phyloP scores from a whole-genome alignment of 2,888 invertebrate genomes.

The Scelioninae gen. 2 region DNA sequence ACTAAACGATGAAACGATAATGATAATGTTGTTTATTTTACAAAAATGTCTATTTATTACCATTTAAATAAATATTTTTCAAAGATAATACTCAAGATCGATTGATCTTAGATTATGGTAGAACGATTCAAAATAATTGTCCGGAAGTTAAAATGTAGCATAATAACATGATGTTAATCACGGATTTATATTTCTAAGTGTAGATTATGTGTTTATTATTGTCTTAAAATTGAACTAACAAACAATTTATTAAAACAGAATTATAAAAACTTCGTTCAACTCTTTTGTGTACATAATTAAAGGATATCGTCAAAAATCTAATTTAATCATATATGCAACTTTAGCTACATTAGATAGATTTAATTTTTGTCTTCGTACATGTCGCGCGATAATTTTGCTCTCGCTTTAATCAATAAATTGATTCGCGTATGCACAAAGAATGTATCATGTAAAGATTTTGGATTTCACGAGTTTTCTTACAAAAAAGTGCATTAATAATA shows the following conservation, averaged over 20 bases:
- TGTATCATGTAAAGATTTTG: slow-evolving; percentile 34
- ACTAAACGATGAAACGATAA: slow-evolving; percentile 16
- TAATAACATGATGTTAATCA: slow-evolving; percentile 46
- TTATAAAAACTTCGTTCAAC: neutral
- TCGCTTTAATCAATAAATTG: slow-evolving; percentile 48
- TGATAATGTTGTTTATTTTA: slow-evolving; percentile 26
- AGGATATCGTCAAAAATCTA: neutral
- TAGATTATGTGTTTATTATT: slow-evolving; percentile 15
- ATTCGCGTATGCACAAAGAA: slow-evolving; percentile 36
- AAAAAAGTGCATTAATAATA: slow-evolving; percentile 20
- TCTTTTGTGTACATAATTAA: slow-evolving; percentile 30
- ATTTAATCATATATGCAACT: slow-evolving; percentile 2
- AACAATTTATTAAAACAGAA: neutral
- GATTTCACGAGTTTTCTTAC: slow-evolving; percentile 32
- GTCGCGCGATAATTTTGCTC: slow-evolving; percentile 33
- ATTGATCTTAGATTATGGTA: slow-evolving; percentile 33
- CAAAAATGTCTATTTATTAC: slow-evolving; percentile 29
- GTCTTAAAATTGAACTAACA: slow-evolving; percentile 8
- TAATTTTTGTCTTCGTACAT: slow-evolving; percentile 14
- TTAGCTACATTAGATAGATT: slow-evolving; percentile 25
- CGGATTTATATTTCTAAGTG: slow-evolving; percentile 25
- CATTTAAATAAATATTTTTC: slow-evolving; percentile 38
- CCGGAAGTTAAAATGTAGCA: slow-evolving; percentile 21
- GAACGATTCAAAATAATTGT: slow-evolving; percentile 34
- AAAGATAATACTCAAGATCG: slow-evolving; percentile 27